phyloP scores from a whole-genome alignment of 1,140 invertebrate genomes.

The Nasonia vitripennis region DNA sequence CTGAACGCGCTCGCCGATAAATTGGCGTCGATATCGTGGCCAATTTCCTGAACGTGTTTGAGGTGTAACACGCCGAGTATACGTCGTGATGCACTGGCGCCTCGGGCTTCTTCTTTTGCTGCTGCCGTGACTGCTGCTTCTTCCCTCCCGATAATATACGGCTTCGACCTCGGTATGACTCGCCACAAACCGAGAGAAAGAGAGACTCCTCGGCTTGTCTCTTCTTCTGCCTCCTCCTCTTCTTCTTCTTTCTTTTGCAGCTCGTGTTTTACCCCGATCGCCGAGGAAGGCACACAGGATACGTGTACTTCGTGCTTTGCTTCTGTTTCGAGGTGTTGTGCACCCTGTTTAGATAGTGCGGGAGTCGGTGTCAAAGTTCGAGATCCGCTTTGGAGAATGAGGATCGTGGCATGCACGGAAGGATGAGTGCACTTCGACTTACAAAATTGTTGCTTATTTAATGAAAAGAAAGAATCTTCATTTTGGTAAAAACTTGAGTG shows the following conservation, averaged over 20 bases:
- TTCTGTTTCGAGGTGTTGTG: not conserved
- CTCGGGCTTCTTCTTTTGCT: slow-evolving; percentile 33
- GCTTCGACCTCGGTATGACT: slow-evolving; percentile 25
- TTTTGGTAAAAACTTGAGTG: too few relatives aligned
- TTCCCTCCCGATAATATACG: slow-evolving; percentile 9
- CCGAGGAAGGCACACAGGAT: not conserved
- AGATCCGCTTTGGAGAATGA: not conserved
- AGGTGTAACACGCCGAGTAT: slow-evolving; percentile 57
- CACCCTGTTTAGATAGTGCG: not conserved
- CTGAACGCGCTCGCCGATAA: slow-evolving; percentile 60
- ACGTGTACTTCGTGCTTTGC: not conserved
- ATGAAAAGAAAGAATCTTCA: too few relatives aligned
- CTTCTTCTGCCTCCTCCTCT: not conserved
- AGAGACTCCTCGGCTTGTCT: not conserved
- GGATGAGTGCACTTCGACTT: too few relatives aligned
- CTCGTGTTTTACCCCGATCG: slow-evolving; percentile 21
- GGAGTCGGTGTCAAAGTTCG: not conserved
- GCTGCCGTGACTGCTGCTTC: slow-evolving; percentile 15
- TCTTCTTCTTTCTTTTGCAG: not conserved
- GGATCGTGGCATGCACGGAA: too few relatives aligned
- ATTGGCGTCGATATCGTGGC: slow-evolving; percentile 67
- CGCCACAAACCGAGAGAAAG: slow-evolving; percentile 10
- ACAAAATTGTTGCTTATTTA: too few relatives aligned
- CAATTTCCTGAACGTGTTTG: slow-evolving; percentile 69
- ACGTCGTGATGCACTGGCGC: slow-evolving; percentile 42